Percentiles rank a stretch among this genome's conserved stretches.
These are phyloP conservation scores for Hydraecia micacea DNA, from an alignment of 2,888 invertebrate genomes.

Conservation along the genomic window DNA sequence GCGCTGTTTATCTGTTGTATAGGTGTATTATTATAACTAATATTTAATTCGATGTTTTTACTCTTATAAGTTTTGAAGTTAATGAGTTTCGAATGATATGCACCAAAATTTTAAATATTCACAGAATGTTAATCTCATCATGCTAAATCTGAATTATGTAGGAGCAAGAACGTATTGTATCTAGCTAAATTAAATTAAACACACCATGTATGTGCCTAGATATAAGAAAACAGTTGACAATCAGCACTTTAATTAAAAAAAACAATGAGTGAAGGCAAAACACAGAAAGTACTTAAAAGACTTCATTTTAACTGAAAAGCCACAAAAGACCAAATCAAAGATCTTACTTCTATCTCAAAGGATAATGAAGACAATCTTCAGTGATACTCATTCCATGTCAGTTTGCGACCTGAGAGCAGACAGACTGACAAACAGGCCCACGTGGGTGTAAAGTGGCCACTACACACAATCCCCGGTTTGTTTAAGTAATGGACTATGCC, in stretches of 20 bases:
- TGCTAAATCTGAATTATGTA: neutral
- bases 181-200: no score
- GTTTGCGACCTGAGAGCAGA: constrained; percentile 65
- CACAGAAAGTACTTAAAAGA: no score
- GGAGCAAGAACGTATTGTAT: no score
- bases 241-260: neutral
- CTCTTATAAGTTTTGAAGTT: no score
- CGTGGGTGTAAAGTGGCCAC: constrained; percentile 86
- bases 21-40: no score
- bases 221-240: neutral
- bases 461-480: constrained; percentile 83
- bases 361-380: constrained; percentile 70
- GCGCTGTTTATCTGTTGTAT: no score
- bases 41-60: no score
- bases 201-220: neutral
- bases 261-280: no score
- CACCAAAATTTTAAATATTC: neutral
- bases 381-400: constrained; percentile 54
- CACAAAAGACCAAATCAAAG: neutral
- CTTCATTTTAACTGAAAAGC: neutral
- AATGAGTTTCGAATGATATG: neutral
- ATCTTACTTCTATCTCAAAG: constrained; percentile 26
- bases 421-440: constrained; percentile 78
- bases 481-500: constrained; percentile 89
- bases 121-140: neutral